Evolutionary conservation across 2,113 vertebrate species (phyloP).

Genomic region (Speoplatyrhinus poulsoni): DNA sequence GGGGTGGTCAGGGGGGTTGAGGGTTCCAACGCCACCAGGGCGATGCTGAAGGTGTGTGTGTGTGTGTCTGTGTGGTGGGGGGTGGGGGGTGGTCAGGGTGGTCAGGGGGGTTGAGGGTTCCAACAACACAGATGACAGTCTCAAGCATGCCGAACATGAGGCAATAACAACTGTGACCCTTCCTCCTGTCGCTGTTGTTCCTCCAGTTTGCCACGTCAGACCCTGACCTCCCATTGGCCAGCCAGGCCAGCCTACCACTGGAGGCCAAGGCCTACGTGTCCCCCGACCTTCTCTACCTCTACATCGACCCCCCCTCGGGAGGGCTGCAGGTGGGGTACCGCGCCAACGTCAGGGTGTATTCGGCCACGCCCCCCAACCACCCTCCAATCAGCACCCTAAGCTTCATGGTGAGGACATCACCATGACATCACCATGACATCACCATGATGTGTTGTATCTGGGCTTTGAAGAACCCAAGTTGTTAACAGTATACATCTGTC

Average conservation of each 20-base stretch:
- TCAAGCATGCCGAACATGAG: background rate
- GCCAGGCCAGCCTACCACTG: constrained; percentile 77
- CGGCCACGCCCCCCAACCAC: constrained; percentile 72
- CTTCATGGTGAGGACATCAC: constrained; percentile 83
- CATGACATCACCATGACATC: background rate
- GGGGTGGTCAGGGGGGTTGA: background rate
- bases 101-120: too few species aligned
- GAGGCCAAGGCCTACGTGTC: constrained; percentile 81
- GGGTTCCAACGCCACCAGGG: too few species aligned
- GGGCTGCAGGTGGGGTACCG: constrained; percentile 71
- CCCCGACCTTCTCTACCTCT: constrained; percentile 85
- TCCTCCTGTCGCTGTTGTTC: background rate
- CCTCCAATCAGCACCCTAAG: constrained; percentile 80
- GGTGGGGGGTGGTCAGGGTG: too few species aligned
- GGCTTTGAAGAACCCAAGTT: too few species aligned
- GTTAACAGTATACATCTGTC: too few species aligned
- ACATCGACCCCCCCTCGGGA: constrained; percentile 81
- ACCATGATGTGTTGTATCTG: too few species aligned
- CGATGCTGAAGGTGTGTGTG: too few species aligned
- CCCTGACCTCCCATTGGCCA: constrained; percentile 65
- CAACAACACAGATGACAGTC: background rate
- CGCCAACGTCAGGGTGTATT: constrained; percentile 76
- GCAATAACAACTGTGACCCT: background rate
- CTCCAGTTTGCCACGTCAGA: constrained; percentile 82
- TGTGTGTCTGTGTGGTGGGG: too few species aligned